These are phyloP conservation scores for Eumeta japonica DNA, from an alignment of 1,140 invertebrate genomes.

Conservation along the genomic window DNA sequence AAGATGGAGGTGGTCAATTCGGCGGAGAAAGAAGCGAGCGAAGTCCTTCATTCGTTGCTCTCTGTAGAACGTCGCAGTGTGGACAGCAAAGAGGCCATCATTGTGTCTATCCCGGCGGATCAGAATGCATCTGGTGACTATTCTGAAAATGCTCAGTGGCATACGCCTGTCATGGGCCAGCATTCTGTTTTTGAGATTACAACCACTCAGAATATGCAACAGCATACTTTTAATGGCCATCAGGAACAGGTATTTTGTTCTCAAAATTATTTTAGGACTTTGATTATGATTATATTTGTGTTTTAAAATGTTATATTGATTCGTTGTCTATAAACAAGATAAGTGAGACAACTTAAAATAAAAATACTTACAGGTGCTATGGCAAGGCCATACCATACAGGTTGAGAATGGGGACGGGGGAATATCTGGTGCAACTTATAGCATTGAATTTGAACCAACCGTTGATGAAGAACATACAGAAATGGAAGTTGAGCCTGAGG, in stretches of 20 bases:
- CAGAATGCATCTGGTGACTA: slow-evolving; percentile 48
- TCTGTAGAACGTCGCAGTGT: slow-evolving; percentile 60
- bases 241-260: slow-evolving; percentile 39
- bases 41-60: slow-evolving; percentile 64
- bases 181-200: slow-evolving; percentile 52
- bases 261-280: background rate
- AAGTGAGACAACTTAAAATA: no score
- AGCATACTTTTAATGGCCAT: slow-evolving; percentile 46
- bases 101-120: slow-evolving; percentile 48
- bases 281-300: background rate
- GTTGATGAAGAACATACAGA: slow-evolving; percentile 31
- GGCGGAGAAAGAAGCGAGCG: slow-evolving; percentile 66
- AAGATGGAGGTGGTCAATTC: slow-evolving; percentile 56
- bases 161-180: slow-evolving; percentile 59
- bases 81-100: slow-evolving; percentile 59
- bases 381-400: slow-evolving; percentile 63
- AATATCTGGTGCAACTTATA: slow-evolving; percentile 35
- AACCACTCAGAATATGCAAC: slow-evolving; percentile 41
- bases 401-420: slow-evolving; percentile 51
- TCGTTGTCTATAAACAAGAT: no score
- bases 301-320: background rate
- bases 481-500: slow-evolving; percentile 45
- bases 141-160: slow-evolving; percentile 59
- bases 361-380: slow-evolving; percentile 62
- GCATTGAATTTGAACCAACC: slow-evolving; percentile 34